Evolutionary conservation across 2,888 invertebrate species (phyloP).

Genomic region (Luperina testacea): DNA sequence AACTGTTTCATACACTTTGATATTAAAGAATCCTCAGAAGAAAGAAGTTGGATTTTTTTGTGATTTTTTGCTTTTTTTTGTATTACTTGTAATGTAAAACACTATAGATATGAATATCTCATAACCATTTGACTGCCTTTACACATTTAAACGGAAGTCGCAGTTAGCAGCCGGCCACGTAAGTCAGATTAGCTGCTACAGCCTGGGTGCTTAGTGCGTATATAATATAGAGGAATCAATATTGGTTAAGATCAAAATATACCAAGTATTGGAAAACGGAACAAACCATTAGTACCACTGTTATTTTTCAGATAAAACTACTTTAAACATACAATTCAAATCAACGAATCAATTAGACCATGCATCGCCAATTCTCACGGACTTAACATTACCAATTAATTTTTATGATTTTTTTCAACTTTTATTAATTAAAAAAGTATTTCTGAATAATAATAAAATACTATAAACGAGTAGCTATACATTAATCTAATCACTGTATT

Average conservation of each 20-base stretch:
- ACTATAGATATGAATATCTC: constrained; percentile 61
- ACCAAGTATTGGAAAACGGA: constrained; percentile 45
- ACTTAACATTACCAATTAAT: constrained; percentile 72
- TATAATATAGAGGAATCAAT: constrained; percentile 47
- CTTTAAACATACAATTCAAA: constrained; percentile 62
- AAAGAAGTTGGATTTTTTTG: constrained; percentile 55
- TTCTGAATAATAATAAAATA: constrained; percentile 72
- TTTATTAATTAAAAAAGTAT: constrained; percentile 69
- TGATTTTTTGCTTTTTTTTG: constrained; percentile 61
- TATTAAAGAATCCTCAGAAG: constrained; percentile 46
- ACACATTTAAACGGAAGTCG: constrained; percentile 34
- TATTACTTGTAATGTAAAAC: constrained; percentile 64
- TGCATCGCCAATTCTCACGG: constrained; percentile 71
- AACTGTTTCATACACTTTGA: constrained; percentile 31
- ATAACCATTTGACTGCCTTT: constrained; percentile 53
- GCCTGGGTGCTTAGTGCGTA: constrained; percentile 21
- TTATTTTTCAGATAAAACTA: constrained; percentile 63
- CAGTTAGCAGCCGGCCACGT: constrained; percentile 25
- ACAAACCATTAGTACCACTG: constrained; percentile 65
- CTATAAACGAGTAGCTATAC: constrained; percentile 68
- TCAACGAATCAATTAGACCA: constrained; percentile 64
- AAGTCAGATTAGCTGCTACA: constrained; percentile 29
- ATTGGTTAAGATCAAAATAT: constrained; percentile 60
- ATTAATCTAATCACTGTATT: constrained; percentile 67
- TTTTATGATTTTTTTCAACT: constrained; percentile 71